Conservation (phyloP, 2,888 invertebrate genomes). For the Cantharis rufa region DNA sequence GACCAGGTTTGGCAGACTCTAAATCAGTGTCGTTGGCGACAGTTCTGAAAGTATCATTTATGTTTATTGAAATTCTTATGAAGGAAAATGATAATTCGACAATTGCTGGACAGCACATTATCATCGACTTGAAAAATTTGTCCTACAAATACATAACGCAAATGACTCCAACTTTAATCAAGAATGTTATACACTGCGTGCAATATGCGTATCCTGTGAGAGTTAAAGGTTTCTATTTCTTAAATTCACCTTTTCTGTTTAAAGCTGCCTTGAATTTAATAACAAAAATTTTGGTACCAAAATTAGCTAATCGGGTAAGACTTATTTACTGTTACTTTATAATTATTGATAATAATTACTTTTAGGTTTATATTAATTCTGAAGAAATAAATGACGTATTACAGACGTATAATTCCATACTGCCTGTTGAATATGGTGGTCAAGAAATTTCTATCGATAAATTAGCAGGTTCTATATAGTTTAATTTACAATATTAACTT, state of each 20-base stretch:
- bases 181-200: not conserved
- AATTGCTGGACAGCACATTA: not conserved
- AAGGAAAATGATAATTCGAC: not conserved
- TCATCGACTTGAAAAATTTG: not conserved
- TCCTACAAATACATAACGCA: not conserved
- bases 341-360: not conserved
- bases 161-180: not conserved
- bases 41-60: not conserved
- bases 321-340: not conserved
- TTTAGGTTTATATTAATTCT: not conserved
- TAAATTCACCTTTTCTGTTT: not conserved
- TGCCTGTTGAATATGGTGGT: not conserved
- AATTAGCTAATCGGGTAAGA: not conserved
- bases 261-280: not conserved
- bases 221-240: not conserved
- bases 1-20: not conserved
- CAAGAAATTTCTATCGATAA: not conserved
- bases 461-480: not conserved
- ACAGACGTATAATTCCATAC: not conserved
- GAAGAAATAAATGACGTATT: not conserved
- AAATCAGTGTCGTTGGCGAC: not conserved
- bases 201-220: not conserved
- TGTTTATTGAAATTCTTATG: not conserved
- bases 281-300: not conserved
- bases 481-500: not conserved